Evolutionary conservation across 2,113 vertebrate species (phyloP), one percentile per base, ranked within the genome.

Genomic region (Gobius niger): DNA sequence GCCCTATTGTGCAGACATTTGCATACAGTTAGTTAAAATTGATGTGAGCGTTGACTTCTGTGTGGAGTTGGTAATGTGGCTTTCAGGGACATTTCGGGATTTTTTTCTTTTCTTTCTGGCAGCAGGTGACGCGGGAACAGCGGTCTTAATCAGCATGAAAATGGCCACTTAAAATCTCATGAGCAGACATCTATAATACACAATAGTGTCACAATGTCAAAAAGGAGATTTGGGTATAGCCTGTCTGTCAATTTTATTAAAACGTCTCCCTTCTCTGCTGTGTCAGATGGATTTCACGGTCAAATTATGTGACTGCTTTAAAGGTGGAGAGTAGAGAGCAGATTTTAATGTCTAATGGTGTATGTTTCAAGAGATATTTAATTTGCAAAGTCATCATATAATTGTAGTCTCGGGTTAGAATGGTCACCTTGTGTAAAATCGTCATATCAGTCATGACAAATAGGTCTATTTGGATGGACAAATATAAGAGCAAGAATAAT

Each of bases 201-300:
- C 65, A 71, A n/a, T 12, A 12, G 19, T 68, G 75, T 75, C 71
- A 77, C 65, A 76, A 73, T 63, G 51, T 81, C 65, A 40, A 75
- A 81, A 59, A 65, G 40, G 11, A 47, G 44, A 61, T 65, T 63
- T 10, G 13, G 7, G 12, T 13, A 3, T 34, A 68, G 46, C 61
- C 75, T 67, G 56, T 80, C 9, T 15, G 42, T 10, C 10, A 46
- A 51, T 70, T 77, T 75, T 77, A 54, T 67, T 64, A 18, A 50
- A 75, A 69, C 57, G 12, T 13, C 9, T 44, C 34, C 11, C 14
- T 41, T 9, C 46, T 56, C 41, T 67, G 53, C 50, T 8, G 6
- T 56, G 68, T 70, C 52, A 71, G 77, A 75, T 72, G 7, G 14
- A 16, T 12, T 70, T 56, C 16, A 61, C 59, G 24, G 24, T 44